phyloP scores from a whole-genome alignment of 2,797 vertebrate species.

The Holocentrus rufus region DNA sequence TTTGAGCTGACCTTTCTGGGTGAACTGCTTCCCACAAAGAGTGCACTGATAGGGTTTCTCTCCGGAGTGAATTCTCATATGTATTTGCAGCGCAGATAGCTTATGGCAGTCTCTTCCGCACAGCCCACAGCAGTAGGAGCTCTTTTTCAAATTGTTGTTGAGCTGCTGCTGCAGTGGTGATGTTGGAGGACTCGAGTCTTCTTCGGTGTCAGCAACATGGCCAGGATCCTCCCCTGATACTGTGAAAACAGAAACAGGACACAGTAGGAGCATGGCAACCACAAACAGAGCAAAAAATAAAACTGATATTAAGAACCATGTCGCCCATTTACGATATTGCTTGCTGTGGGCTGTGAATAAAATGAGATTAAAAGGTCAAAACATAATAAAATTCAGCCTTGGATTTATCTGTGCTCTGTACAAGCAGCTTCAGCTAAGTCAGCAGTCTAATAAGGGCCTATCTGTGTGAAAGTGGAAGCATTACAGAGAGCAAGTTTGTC shows the following conservation, averaged over 20 bases:
- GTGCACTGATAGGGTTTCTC: slow-evolving; percentile 90
- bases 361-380: too few relatives aligned
- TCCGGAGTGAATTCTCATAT: slow-evolving; percentile 87
- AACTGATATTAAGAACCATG: too few relatives aligned
- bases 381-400: too few relatives aligned
- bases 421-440: too few relatives aligned
- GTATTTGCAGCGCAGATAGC: slow-evolving; percentile 80
- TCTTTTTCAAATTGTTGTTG: slow-evolving; percentile 47
- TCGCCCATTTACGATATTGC: too few relatives aligned
- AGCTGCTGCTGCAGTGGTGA: slow-evolving; percentile 32
- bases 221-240: slow-evolving; percentile 42
- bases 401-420: too few relatives aligned
- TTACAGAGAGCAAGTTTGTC: too few relatives aligned
- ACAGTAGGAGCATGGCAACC: slow-evolving; percentile 6
- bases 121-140: slow-evolving; percentile 76
- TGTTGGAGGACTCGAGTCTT: slow-evolving; percentile 13
- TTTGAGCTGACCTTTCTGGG: slow-evolving; percentile 80
- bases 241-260: slow-evolving; percentile 37
- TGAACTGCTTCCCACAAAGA: slow-evolving; percentile 79
- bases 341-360: too few relatives aligned
- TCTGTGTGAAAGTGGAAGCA: too few relatives aligned
- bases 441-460: too few relatives aligned
- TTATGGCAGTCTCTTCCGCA: slow-evolving; percentile 81
- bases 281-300: neutral
- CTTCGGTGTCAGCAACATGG: slow-evolving; percentile 13